Evolutionary conservation across 2,888 invertebrate genomes (phyloP), one percentile per base, ranked within the genome.

Genomic region (Diarsia dahlii): DNA sequence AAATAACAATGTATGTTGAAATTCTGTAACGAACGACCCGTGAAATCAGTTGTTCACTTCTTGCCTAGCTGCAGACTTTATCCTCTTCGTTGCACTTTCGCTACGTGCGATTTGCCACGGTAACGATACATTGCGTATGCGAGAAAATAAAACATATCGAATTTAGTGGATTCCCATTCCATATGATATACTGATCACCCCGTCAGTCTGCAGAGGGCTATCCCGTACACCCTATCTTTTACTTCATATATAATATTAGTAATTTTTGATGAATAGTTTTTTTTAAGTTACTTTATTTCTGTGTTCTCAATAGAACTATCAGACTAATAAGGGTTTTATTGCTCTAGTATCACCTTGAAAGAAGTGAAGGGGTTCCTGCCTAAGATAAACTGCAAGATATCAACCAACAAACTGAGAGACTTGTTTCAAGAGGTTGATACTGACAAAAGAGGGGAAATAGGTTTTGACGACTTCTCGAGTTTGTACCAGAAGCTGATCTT

Each of bases 351-450:
- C 15, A 98, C 98, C 3, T 94, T 99, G 82, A 99, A 99, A 93
- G 99, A 99, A 92, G 97, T 99, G 34, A 99, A 99, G 94, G 97
- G 98, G 28, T 99, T 99, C 95, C 95, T 99, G 72, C 98, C 99
- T 48, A 98, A 98, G 94, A 97, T 99, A 62, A 99, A 99, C 93
- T 99, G 98, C 93, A 99, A 99, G 97, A 98, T 99, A 93, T 97
- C 98, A 9, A 99, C 98, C 4, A 98, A 97, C 88, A 98, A 98
- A 91, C 95, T 99, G 62, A 97, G 99, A 90, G 98, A 98, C 89
- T 95, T 98, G 78, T 99, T 99, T 92, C 98, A 98, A 96, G 98
- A 99, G 89, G 98, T 99, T n/a, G 99, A 99, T 93, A 97, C 97
- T 0, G 96, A 97, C 60, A 97, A 97, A 84, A 97, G 98, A 82